Evolutionary conservation across 2,888 invertebrate genomes (phyloP), one percentile per base, ranked within the genome.

Genomic region (Leuctra nigra): DNA sequence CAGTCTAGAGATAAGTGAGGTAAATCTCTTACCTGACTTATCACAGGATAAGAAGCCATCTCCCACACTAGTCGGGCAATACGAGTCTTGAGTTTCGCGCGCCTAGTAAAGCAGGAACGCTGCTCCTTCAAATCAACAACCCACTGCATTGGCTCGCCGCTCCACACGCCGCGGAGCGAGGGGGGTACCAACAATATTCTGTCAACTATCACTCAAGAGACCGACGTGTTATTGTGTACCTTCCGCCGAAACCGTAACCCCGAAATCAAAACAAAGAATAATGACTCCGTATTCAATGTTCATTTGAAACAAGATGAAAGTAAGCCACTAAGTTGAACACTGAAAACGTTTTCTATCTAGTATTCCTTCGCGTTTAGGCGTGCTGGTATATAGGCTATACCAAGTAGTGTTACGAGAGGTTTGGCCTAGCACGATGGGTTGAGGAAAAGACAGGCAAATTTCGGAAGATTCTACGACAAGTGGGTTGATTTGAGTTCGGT

Each of bases 101-200:
- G 39, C 23, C 56, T 36, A 52, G 44, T 56, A 20, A 52, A 41
- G 53, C 56, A 56, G 56, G 53, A 24, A 14, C 52, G 24, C 52
- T 53, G 56, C 53, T 53, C 53, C 44, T 53, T 57, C 24, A 56
- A 35, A 57, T 57, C 52, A 33, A 57, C 35, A 16, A 57, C 57
- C 57, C 57, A 57, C 57, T 57, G 57, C 57, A 57, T 57, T 53
- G 53, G 41, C 56, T 29, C 52, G 50, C 29, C 56, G 56, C 56
- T 25, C 16, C 18, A 20, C 41, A 23, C 22, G 44, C 11, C 4
- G 16, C 2, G 9, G 41, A 18, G 41, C 11, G 41, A 4, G 20
- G 2, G 41, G 41, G 41, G 4, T n/a, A 18, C 44, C 44, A 44
- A 23, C 44, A 44, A 44, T 22, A 23, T 22, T 44, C n/a, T 22